A percentile compares a stretch with the other conserved stretches of the same genome.
phyloP scores from a whole-genome alignment of 2,113 vertebrate species.

The Corvus hawaiiensis region DNA sequence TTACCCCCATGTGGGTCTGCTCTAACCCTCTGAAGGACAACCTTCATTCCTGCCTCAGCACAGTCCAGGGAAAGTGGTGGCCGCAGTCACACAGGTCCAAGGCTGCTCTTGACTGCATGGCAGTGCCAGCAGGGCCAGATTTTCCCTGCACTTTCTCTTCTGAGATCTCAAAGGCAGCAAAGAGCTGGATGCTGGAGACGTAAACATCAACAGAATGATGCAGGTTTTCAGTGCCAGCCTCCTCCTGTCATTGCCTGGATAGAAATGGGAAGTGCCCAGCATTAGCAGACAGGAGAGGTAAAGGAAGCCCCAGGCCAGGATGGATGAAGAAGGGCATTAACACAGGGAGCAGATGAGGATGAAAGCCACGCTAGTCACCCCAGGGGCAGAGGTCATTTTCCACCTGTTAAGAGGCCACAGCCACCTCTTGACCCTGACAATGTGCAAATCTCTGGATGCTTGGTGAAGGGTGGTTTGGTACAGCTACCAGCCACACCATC shows the following conservation, averaged over 20 bases:
- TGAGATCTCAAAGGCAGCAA: background rate
- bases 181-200: background rate
- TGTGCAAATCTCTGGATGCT: background rate
- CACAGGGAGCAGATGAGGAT: background rate
- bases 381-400: background rate
- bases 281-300: background rate
- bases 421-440: background rate
- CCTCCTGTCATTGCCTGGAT: background rate
- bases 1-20: background rate
- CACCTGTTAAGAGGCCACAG: background rate
- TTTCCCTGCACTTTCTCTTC: background rate
- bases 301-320: background rate
- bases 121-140: background rate
- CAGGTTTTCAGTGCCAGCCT: background rate
- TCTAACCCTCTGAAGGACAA: background rate
- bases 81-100: background rate
- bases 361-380: background rate
- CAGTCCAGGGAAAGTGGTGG: rapidly evolving
- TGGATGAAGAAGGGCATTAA: background rate
- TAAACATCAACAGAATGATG: background rate
- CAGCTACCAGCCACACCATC: background rate
- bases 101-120: background rate
- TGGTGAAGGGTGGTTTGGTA: background rate
- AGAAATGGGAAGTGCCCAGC: background rate
- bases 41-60: background rate